Evolutionary conservation across 2,113 vertebrate species (phyloP).

Genomic region (Thamnaconus septentrionalis): DNA sequence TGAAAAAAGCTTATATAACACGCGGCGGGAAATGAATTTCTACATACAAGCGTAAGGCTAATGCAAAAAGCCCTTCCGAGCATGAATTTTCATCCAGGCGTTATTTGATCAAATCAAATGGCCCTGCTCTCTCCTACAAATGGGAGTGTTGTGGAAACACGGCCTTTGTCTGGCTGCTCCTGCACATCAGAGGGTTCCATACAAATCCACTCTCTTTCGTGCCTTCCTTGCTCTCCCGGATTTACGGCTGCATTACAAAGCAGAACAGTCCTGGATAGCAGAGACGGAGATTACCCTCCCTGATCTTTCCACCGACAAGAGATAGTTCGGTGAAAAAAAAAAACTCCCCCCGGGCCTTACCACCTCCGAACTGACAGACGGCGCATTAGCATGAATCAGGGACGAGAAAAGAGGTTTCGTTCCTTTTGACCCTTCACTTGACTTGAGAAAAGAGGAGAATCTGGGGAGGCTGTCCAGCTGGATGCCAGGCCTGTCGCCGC

Average conservation of each 20-base stretch:
- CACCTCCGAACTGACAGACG: slow-evolving; percentile 60
- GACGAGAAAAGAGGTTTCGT: slow-evolving; percentile 50
- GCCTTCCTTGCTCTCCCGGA: slow-evolving; percentile 41
- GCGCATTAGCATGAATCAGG: slow-evolving; percentile 60
- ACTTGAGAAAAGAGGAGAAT: slow-evolving; percentile 45
- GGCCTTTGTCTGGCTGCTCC: too few species aligned
- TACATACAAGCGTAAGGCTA: too few species aligned
- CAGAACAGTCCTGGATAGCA: slow-evolving; percentile 63
- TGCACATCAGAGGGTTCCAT: too few species aligned
- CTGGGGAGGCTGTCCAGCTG: slow-evolving; percentile 7
- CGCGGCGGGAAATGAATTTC: too few species aligned
- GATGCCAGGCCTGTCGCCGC: slow-evolving; percentile 41
- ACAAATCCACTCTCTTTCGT: too few species aligned
- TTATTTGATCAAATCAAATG: too few species aligned
- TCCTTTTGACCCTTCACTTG: slow-evolving; percentile 64
- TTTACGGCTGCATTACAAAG: slow-evolving; percentile 63
- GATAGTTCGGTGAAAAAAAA: slow-evolving; percentile 54
- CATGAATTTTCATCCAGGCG: too few species aligned
- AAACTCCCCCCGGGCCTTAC: slow-evolving; percentile 51
- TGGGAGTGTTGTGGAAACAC: too few species aligned
- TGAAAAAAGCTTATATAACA: too few species aligned
- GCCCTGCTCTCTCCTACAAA: too few species aligned
- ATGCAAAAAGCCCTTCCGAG: too few species aligned
- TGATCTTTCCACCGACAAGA: slow-evolving; percentile 71
- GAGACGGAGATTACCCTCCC: slow-evolving; percentile 66